Evolutionary conservation across 2,113 vertebrate genomes (phyloP).

Genomic region (Chamaetylas fuelleborni): DNA sequence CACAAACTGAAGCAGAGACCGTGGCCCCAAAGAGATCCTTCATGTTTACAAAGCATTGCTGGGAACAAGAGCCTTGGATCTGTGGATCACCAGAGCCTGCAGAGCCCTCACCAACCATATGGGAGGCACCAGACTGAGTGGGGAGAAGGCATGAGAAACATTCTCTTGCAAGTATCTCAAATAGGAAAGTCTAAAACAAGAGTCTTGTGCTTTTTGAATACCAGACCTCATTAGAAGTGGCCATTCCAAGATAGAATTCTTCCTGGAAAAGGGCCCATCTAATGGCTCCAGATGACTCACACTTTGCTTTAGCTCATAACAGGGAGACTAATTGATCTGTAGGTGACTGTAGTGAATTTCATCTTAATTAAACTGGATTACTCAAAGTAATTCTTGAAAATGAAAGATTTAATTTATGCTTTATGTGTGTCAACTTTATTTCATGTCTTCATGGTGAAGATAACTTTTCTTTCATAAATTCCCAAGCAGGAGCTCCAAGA

Average conservation of each 20-base stretch:
- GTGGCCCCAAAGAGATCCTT: not conserved
- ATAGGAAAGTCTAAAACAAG: not conserved
- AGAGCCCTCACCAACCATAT: not conserved
- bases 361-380: not conserved
- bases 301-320: not conserved
- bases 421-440: conserved; percentile 46
- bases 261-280: not conserved
- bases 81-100: not conserved
- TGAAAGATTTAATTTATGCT: not conserved
- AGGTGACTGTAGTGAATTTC: not conserved
- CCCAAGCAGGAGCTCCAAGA: conserved; percentile 62
- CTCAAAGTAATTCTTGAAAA: conserved; percentile 11
- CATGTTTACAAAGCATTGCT: not conserved
- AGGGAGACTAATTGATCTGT: not conserved
- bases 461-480: conserved; percentile 65
- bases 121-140: not conserved
- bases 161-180: not conserved
- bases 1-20: not conserved
- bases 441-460: conserved; percentile 50
- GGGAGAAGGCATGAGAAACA: not conserved
- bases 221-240: not conserved
- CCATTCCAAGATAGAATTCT: not conserved
- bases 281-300: not conserved
- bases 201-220: not conserved
- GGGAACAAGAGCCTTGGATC: not conserved